Evolutionary conservation across 2,888 invertebrate species (phyloP).

Genomic region (Drosophila neotestacea): DNA sequence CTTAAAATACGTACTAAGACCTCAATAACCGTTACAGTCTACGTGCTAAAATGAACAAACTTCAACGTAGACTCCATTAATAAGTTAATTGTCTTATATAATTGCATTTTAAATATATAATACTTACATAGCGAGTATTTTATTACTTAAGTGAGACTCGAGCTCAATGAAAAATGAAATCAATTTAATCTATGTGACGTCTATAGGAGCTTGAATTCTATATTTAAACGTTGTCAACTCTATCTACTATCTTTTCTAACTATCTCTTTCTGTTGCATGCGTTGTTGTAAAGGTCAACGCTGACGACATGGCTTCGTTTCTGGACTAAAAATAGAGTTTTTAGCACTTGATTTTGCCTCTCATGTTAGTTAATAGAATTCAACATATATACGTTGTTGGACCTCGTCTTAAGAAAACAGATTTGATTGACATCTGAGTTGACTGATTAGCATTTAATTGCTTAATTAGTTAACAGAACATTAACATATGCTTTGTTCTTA

Average conservation of each 20-base stretch:
- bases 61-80: constrained; percentile 16
- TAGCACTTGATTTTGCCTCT: constrained; percentile 23
- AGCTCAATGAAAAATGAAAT: constrained; percentile 51
- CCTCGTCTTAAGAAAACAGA: constrained; percentile 10
- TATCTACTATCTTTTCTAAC: constrained; percentile 1
- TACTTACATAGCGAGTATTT: constrained; percentile 5
- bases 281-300: constrained; percentile 60
- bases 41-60: constrained; percentile 65
- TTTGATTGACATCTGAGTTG: constrained; percentile 17
- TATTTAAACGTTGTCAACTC: constrained; percentile 50
- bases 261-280: constrained; percentile 24
- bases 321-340: constrained; percentile 24
- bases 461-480: constrained; percentile 17
- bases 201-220: constrained; percentile 26
- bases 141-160: not conserved
- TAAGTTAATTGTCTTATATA: constrained; percentile 23
- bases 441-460: constrained; percentile 34
- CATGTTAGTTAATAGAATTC: constrained; percentile 44
- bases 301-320: constrained; percentile 59
- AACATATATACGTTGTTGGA: constrained; percentile 9
- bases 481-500: not conserved
- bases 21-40: constrained; percentile 32
- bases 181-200: constrained; percentile 44
- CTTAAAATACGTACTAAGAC: constrained; percentile 13
- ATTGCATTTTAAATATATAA: constrained; percentile 9